Evolutionary conservation across 2,888 invertebrate genomes (phyloP).

Genomic region (Idaea straminata): DNA sequence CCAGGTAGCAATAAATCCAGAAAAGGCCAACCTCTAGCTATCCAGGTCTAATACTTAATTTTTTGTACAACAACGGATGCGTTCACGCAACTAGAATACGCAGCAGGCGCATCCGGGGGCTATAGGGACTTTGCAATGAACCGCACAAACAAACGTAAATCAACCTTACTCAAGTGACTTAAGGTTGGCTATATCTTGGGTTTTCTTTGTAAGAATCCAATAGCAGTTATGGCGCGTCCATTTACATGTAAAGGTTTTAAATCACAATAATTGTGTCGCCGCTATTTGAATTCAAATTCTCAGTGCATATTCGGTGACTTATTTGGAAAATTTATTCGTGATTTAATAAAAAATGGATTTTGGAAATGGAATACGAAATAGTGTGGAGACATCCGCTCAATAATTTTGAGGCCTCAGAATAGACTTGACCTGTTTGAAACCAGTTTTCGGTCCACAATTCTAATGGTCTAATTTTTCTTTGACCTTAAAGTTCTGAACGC

Average conservation of each 20-base stretch:
- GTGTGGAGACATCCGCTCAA: not conserved
- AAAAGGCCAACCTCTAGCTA: constrained; percentile 9
- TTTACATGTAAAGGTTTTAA: constrained; percentile 16
- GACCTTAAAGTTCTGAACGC: not conserved
- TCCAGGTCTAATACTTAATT: constrained; percentile 27
- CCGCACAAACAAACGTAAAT: constrained; percentile 7
- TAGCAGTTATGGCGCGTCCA: constrained; percentile 5
- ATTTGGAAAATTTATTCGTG: constrained; percentile 1
- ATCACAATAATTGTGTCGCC: constrained; percentile 11
- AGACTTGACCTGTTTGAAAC: not conserved
- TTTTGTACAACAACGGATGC: constrained; percentile 26
- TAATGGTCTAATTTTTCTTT: not conserved
- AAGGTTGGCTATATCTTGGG: constrained; percentile 2
- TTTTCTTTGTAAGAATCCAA: not conserved
- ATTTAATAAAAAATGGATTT: not conserved
- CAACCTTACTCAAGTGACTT: constrained; percentile 7
- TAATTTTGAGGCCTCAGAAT: not conserved
- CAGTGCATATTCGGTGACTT: not conserved
- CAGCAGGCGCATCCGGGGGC: constrained; percentile 23
- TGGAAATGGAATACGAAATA: not conserved
- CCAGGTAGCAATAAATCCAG: constrained; percentile 11
- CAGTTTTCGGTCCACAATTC: not conserved
- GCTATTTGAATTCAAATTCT: constrained; percentile 12
- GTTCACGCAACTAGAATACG: constrained; percentile 21
- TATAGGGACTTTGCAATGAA: constrained; percentile 11